A percentile compares a stretch with the other conserved stretches of the same genome.
Evolutionary conservation across 2,113 vertebrate genomes (phyloP).

Genomic region (Crotalus viridis): DNA sequence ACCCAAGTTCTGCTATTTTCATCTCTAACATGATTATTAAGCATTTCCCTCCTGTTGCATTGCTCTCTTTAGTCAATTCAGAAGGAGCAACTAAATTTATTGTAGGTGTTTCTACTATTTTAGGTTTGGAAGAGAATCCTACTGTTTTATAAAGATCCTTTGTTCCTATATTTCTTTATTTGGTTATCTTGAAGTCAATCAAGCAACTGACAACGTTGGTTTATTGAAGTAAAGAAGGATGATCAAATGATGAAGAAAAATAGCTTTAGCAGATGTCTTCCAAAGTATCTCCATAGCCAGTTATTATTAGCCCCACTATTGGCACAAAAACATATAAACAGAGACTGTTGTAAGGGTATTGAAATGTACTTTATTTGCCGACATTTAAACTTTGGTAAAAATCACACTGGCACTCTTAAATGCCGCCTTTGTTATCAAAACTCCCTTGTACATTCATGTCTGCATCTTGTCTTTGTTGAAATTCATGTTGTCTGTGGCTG

Average conservation of each 20-base stretch:
- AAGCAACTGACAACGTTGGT: background rate
- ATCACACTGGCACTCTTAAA: conserved; percentile 54
- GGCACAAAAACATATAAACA: conserved; percentile 53
- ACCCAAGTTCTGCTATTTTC: background rate
- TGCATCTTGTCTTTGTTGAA: conserved; percentile 45
- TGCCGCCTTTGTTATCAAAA: conserved; percentile 49
- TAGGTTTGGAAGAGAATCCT: conserved; percentile 12
- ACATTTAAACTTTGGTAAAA: conserved; percentile 47
- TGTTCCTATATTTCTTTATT: background rate
- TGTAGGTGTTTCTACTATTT: conserved; percentile 1
- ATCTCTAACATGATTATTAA: background rate
- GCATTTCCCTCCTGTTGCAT: background rate
- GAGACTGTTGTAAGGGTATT: conserved; percentile 40
- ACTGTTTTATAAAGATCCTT: background rate
- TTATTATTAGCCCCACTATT: conserved; percentile 46
- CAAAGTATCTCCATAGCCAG: conserved; percentile 49
- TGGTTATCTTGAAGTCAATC: background rate
- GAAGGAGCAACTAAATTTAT: conserved; percentile 7
- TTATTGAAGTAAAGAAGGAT: background rate
- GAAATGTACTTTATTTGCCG: conserved; percentile 55
- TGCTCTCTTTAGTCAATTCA: background rate
- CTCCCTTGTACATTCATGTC: conserved; percentile 38
- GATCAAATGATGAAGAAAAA: conserved; percentile 1
- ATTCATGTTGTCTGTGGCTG: conserved; percentile 43
- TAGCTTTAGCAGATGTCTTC: conserved; percentile 19